Percentiles rank a stretch among this genome's conserved stretches.
Evolutionary conservation across 2,113 vertebrate species (phyloP).

Genomic region (Merops nubicus): DNA sequence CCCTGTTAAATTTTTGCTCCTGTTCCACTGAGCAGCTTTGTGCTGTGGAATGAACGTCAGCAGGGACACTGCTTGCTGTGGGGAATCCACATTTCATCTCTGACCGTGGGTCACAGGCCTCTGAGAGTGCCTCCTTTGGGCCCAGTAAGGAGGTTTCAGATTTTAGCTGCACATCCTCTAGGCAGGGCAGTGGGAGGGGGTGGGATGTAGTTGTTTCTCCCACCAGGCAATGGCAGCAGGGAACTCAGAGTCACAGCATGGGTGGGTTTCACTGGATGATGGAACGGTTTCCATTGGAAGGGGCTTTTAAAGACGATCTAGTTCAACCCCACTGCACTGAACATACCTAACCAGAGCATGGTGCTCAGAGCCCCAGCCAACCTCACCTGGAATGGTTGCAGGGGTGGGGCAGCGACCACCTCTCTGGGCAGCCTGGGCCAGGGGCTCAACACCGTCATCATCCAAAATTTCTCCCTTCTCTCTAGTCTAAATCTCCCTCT

Average conservation of each 20-base stretch:
- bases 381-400: too few species aligned
- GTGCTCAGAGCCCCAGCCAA: too few species aligned
- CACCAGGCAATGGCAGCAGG: conserved; percentile 49
- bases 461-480: too few species aligned
- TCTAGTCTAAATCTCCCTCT: too few species aligned
- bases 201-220: neutral
- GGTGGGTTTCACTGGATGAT: neutral
- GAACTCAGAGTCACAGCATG: neutral
- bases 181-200: neutral
- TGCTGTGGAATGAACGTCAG: neutral
- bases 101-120: neutral
- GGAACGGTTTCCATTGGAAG: too few species aligned
- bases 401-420: too few species aligned
- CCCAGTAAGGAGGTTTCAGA: neutral
- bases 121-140: neutral
- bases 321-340: too few species aligned
- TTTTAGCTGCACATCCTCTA: rapidly evolving
- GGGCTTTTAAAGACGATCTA: too few species aligned
- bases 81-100: neutral
- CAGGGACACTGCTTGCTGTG: neutral
- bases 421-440: too few species aligned
- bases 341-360: too few species aligned
- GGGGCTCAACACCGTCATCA: too few species aligned
- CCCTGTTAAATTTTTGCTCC: neutral
- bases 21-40: neutral